A percentile compares a stretch with the other conserved stretches of the same genome.
These are phyloP conservation scores for Apis dorsata DNA, from an alignment of 1,140 invertebrate genomes.

Conservation along the genomic window DNA sequence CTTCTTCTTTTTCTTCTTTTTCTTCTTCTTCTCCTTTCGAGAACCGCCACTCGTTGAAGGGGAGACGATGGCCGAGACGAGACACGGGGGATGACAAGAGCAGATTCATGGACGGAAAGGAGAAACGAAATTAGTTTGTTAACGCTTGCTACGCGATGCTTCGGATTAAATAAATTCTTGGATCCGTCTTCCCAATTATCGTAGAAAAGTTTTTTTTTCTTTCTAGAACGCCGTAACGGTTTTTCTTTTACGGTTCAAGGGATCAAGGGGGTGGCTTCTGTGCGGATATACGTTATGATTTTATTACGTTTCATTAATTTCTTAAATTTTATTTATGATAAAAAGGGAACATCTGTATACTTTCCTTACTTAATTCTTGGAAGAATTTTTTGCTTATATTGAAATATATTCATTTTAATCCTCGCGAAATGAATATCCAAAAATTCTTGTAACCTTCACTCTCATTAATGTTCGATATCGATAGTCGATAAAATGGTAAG, in stretches of 20 bases:
- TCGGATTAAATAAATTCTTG: constrained; percentile 17
- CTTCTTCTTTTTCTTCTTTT: background rate
- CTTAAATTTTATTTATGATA: too few species aligned
- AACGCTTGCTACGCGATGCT: background rate
- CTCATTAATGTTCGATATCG: background rate
- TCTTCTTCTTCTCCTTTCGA: background rate
- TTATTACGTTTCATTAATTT: too few species aligned
- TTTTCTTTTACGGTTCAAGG: too few species aligned
- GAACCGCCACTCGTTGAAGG: background rate
- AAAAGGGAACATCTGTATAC: too few species aligned
- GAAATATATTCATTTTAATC: too few species aligned
- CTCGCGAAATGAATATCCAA: too few species aligned
- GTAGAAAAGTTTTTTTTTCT: background rate
- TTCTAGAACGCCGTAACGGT: background rate
- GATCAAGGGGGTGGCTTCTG: too few species aligned
- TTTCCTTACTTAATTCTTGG: too few species aligned
- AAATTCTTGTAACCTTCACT: background rate
- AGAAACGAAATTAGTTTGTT: constrained; percentile 36
- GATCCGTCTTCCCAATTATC: constrained; percentile 23
- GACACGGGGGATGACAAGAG: background rate
- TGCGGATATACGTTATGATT: too few species aligned
- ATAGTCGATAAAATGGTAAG: constrained; percentile 17
- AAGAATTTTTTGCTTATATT: too few species aligned
- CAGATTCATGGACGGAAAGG: background rate
- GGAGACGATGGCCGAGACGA: too few species aligned